phyloP scores from a whole-genome alignment of 2,113 vertebrate genomes.

The Tricholaema leucomelas region DNA sequence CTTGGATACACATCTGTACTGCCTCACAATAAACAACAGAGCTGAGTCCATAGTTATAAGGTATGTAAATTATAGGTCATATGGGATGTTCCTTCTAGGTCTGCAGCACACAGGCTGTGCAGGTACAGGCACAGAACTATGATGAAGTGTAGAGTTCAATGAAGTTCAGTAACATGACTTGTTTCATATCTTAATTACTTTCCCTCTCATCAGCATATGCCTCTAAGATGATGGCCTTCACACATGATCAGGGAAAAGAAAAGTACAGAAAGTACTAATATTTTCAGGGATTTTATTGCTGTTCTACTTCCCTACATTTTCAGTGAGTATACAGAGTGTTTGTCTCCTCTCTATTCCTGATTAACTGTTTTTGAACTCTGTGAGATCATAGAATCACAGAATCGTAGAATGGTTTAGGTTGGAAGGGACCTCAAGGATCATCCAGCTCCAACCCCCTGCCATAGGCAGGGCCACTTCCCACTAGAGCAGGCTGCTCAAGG shows the following conservation, averaged over 20 bases:
- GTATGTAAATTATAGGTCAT: not conserved
- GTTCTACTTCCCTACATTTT: constrained; percentile 13
- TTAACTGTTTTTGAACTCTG: not conserved
- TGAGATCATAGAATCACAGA: no score
- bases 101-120: not conserved
- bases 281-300: constrained; percentile 21
- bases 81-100: not conserved
- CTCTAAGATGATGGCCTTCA: not conserved
- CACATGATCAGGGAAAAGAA: not conserved
- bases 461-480: no score
- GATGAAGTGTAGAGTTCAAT: not conserved
- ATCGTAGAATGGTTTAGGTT: no score
- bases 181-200: not conserved
- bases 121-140: not conserved
- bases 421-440: no score
- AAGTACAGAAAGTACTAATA: not conserved
- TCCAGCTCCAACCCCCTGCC: no score
- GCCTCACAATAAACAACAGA: not conserved
- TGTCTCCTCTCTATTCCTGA: not conserved
- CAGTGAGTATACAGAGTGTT: not conserved
- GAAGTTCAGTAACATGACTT: not conserved
- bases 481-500: no score
- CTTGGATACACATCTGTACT: not conserved
- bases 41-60: not conserved
- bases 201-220: not conserved